These are phyloP conservation scores for Eledone cirrhosa DNA, from an alignment of 2,888 invertebrate species.

Conservation along the genomic window DNA sequence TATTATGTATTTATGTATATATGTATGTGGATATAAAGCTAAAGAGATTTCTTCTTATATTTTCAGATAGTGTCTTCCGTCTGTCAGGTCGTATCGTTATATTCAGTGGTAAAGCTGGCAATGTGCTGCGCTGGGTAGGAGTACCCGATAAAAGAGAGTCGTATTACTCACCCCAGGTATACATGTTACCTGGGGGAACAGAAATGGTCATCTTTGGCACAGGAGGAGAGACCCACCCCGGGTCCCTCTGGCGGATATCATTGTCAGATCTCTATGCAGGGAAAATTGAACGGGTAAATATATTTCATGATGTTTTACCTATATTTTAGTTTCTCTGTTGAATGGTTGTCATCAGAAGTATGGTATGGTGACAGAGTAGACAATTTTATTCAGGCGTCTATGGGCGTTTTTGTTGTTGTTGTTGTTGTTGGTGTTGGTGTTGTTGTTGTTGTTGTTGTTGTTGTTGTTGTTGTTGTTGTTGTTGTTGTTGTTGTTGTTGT, in stretches of 20 bases:
- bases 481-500: no score
- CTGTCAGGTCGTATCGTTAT: conserved; percentile 76
- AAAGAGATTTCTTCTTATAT: background rate
- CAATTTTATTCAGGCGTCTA: no score
- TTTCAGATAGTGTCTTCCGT: conserved; percentile 64
- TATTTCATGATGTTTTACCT: background rate
- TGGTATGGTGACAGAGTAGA: background rate
- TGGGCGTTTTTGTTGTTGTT: no score
- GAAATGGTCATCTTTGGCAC: conserved; percentile 77
- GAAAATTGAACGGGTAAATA: conserved; percentile 61
- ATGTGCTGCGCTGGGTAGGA: conserved; percentile 71
- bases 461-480: no score
- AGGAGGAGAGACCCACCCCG: conserved; percentile 78
- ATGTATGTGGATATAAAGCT: no score
- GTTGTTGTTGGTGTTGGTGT: no score
- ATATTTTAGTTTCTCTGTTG: background rate
- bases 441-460: background rate
- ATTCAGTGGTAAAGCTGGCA: conserved; percentile 77
- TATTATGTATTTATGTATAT: no score
- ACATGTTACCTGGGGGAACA: conserved; percentile 65
- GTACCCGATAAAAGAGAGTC: conserved; percentile 77
- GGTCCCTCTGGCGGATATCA: conserved; percentile 76
- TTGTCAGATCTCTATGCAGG: conserved; percentile 69
- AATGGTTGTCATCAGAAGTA: background rate
- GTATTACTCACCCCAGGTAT: conserved; percentile 78